Evolutionary conservation across 2,888 invertebrate species (phyloP).

Genomic region (Tinea semifulvella): DNA sequence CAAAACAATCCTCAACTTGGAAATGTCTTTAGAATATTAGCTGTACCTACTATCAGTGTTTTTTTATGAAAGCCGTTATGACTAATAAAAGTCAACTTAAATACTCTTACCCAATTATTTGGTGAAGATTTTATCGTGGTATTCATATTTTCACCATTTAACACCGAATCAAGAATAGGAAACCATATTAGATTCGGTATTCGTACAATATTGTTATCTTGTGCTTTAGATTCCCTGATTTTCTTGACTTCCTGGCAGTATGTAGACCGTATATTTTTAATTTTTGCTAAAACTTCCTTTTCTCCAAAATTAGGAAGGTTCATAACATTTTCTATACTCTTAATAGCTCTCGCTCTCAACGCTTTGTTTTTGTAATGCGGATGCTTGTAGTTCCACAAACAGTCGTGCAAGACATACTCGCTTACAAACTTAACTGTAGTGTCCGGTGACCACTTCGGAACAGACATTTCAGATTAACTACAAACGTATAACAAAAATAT

Average conservation of each 20-base stretch:
- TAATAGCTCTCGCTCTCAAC: not conserved
- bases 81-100: too few species aligned
- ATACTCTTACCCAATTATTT: too few species aligned
- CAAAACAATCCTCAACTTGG: too few species aligned
- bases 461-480: too few species aligned
- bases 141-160: not conserved
- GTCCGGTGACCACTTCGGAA: not conserved
- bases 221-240: not conserved
- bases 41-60: too few species aligned
- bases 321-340: not conserved
- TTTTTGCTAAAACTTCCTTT: not conserved
- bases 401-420: not conserved
- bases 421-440: not conserved
- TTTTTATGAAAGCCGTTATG: too few species aligned
- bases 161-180: not conserved
- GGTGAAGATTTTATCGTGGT: too few species aligned
- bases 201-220: not conserved
- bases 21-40: too few species aligned
- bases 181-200: not conserved
- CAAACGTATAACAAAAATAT: too few species aligned
- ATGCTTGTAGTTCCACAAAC: not conserved
- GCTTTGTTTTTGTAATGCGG: not conserved
- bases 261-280: not conserved
- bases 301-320: not conserved
- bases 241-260: not conserved